Evolutionary conservation across 2,888 invertebrate genomes (phyloP), one percentile per base, ranked within the genome.

Genomic region (Elegia similella): DNA sequence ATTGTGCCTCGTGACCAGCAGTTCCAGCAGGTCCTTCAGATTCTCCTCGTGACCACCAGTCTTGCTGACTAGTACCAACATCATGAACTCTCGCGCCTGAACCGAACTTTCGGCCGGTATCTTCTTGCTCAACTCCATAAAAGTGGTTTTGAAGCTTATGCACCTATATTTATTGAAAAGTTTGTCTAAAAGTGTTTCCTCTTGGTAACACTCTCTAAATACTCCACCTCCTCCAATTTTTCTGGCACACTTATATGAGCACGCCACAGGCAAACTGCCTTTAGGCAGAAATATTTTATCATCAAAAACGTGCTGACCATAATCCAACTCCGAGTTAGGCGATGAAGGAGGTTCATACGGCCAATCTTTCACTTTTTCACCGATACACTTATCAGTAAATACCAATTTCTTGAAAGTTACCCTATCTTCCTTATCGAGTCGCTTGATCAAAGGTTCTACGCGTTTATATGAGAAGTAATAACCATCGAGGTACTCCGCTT

Each of bases 31-130:
- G 23, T 71, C 66, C 3, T 73, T 69, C 1, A 86, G 64, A 44
- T 73, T 68, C 1, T 76, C 76, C 6, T 61, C 62, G 23, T 74
- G 69, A 0, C 82, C 80, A 2, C 84, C 86, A 23, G 71, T 82
- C 59, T 88, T 88, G 60, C 86, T 88, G 0, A 88, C 77, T 29
- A 88, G 69, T 2, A 88, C 86, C 1, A 86, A 65, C 57, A 88
- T 70, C 64, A 88, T 86, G 55, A 74, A 80, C 42, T 83, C 75
- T 12, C 88, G 69, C 16, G 77, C 78, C 43, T 85, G 73, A 0
- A 72, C 59, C 2, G 75, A 71, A 50, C 75, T 76, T 50, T 78
- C 76, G 1, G 73, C 68, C 16, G 61, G 56, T 42, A 88, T 62
- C n/a, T 73, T 73, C 43, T 72, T 77, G 1, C 63, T 66, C 0